Conservation (phyloP, 1,140 invertebrate genomes). For the Capitella teleta region DNA sequence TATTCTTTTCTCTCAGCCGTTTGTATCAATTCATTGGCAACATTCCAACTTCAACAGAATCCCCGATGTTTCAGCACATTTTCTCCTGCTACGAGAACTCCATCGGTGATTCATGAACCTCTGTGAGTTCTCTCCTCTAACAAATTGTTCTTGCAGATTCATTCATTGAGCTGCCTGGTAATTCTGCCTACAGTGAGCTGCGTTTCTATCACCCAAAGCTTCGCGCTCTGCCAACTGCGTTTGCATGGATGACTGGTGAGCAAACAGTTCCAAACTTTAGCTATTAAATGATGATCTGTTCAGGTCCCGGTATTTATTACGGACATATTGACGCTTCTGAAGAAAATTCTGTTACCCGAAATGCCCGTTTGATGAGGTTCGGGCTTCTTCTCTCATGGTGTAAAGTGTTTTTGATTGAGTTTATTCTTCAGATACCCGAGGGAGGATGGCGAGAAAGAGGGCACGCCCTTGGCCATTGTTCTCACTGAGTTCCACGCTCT, state of each 20-base stretch:
- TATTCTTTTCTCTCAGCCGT: slow-evolving; percentile 42
- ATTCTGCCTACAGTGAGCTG: slow-evolving; percentile 64
- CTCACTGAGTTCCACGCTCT: slow-evolving; percentile 84
- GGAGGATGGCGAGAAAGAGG: slow-evolving; percentile 20
- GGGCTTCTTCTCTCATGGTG: not conserved
- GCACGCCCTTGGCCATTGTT: slow-evolving; percentile 60
- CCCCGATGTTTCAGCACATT: slow-evolving; percentile 65
- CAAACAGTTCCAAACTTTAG: not conserved
- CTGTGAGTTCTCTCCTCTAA: not conserved
- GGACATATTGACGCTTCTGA: slow-evolving; percentile 34
- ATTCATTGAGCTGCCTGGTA: slow-evolving; percentile 63
- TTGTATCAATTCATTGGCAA: slow-evolving; percentile 77
- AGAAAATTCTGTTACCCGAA: slow-evolving; percentile 48
- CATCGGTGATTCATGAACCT: slow-evolving; percentile 46
- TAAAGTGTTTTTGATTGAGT: not conserved
- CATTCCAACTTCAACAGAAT: slow-evolving; percentile 58
- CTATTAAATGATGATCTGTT: not conserved
- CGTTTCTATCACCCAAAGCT: slow-evolving; percentile 63
- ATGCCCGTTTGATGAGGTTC: slow-evolving; percentile 53
- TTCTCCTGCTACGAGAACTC: slow-evolving; percentile 69
- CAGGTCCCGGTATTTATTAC: slow-evolving; percentile 42
- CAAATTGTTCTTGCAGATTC: slow-evolving; percentile 41
- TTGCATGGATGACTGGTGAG: slow-evolving; percentile 71
- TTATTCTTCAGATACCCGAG: slow-evolving; percentile 20
- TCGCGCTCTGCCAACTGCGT: slow-evolving; percentile 57